Conservation (phyloP, 2,797 vertebrate genomes). For the Scomberomorus guttatus region DNA sequence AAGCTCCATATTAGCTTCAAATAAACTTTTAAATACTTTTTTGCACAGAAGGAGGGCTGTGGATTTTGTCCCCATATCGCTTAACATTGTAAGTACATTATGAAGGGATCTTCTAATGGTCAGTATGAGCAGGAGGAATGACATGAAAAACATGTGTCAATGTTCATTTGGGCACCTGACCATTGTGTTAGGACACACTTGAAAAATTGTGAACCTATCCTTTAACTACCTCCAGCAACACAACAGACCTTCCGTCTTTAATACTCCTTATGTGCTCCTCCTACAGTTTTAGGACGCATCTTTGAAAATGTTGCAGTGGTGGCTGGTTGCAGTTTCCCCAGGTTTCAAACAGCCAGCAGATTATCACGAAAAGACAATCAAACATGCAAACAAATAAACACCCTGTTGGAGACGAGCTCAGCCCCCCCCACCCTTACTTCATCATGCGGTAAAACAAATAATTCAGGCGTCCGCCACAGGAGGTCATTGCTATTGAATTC, state of each 20-base stretch:
- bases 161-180: too few species aligned
- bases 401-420: conserved; percentile 33
- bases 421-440: conserved; percentile 33
- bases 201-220: too few species aligned
- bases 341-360: conserved; percentile 54
- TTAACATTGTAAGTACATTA: too few species aligned
- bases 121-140: too few species aligned
- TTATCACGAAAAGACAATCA: conserved; percentile 63
- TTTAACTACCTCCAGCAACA: conserved; percentile 1
- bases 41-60: too few species aligned
- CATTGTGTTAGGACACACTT: too few species aligned
- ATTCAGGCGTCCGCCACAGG: conserved; percentile 40
- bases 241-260: too few species aligned
- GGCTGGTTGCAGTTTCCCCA: conserved; percentile 21
- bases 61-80: too few species aligned
- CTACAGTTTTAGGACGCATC: conserved; percentile 10
- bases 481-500: conserved; percentile 50
- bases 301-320: conserved; percentile 27
- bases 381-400: conserved; percentile 40
- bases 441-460: conserved; percentile 63
- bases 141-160: too few species aligned
- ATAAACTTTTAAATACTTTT: too few species aligned
- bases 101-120: too few species aligned
- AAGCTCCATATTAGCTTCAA: too few species aligned
- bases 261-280: neutral